Base-by-base conservation (phyloP, 2,797 vertebrate genomes). In the Ficedula albicollis region DNA sequence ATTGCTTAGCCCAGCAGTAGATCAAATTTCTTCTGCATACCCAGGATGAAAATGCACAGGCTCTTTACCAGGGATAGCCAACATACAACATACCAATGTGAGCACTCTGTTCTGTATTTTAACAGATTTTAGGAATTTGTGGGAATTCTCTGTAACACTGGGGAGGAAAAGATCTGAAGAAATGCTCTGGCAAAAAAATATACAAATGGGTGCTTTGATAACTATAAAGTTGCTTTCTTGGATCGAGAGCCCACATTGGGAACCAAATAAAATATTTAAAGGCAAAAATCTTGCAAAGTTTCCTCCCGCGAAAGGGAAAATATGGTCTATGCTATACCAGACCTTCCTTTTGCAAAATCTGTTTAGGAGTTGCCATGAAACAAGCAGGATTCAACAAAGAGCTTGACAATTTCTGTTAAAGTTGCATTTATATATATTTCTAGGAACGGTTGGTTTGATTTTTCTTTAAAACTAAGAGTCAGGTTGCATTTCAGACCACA, bases 261-360 rank as follows among this genome's bases (percentile, higher is more conserved):
- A 88, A 96, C 67, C 91, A 95, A 96, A 95, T 94, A 96, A 97
- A 95, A 95, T 82, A 96, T 96, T 96, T 94, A 96, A 96, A 96
- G 64, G 89, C 73, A 95, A 79, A 94, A 90, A 87, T 85, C 59
- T 77, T 94, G 74, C 56, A 93, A 92, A 97, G 85, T 90, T 94
- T 96, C 52, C 56, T 94, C 68, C 66, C 1, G 3, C n/a, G 49
- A 95, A 96, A 89, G 84, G 55, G 69, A 96, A 96, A 96, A 96
- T 95, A 82, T 60, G 46, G 63, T 72, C 23, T 95, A 3, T 44
- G 68, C 63, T 84, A 60, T 10, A 91, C 77, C 94, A 96, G 88
- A 95, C 68, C 62, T 87, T 85, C 84, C 62, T 87, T 82, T 80
- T 74, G 55, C 69, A 85, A 87, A 87, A 90, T 59, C 36, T 92